Conservation (phyloP, 2,888 invertebrate genomes). For the Melitaea athalia region DNA sequence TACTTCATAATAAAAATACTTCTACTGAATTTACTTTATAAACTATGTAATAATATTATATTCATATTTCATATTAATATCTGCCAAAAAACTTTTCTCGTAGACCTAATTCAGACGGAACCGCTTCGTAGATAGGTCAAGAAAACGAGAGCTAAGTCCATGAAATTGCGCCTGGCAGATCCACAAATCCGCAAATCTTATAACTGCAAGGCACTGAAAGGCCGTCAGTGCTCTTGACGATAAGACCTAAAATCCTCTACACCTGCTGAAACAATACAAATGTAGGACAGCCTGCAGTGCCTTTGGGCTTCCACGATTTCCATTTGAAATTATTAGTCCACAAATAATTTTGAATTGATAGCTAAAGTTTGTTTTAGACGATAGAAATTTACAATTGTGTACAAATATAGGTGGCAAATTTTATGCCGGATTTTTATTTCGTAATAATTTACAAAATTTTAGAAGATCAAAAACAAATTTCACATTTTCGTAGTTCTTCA, state of each 20-base stretch:
- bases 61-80: background rate
- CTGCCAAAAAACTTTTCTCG: constrained; percentile 4
- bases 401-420: background rate
- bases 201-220: constrained; percentile 45
- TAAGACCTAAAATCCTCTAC: constrained; percentile 56
- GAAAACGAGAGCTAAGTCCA: constrained; percentile 46
- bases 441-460: background rate
- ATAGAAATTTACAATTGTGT: background rate
- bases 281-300: constrained; percentile 74
- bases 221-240: constrained; percentile 37
- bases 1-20: too few relatives aligned
- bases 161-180: constrained; percentile 39
- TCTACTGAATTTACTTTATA: too few relatives aligned
- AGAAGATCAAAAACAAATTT: too few relatives aligned
- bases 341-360: constrained; percentile 21
- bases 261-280: constrained; percentile 55
- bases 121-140: constrained; percentile 37
- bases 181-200: constrained; percentile 41
- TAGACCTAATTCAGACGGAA: constrained; percentile 20
- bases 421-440: background rate
- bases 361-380: background rate
- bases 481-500: too few relatives aligned
- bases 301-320: constrained; percentile 41
- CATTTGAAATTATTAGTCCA: constrained; percentile 24
- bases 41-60: background rate